Evolutionary conservation across 2,888 invertebrate species (phyloP).

Genomic region (Caenorhabditis wallacei): DNA sequence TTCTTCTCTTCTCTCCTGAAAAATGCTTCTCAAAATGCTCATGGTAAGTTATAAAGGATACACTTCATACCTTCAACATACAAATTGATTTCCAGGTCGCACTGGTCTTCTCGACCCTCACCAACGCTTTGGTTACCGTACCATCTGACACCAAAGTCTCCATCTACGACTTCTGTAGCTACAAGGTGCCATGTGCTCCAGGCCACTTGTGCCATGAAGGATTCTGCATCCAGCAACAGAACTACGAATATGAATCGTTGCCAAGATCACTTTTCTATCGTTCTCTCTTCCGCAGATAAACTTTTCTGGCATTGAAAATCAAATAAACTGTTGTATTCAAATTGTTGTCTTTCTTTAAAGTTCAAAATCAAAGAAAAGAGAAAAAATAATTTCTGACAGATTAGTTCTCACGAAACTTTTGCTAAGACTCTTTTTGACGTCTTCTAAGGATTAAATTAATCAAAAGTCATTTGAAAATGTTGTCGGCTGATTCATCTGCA

Average conservation of each 20-base stretch:
- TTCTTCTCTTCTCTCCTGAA: too few species aligned
- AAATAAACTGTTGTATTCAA: background rate
- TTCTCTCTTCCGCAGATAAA: slow-evolving; percentile 34
- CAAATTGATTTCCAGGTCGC: slow-evolving; percentile 31
- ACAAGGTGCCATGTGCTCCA: slow-evolving; percentile 43
- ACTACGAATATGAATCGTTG: slow-evolving; percentile 8
- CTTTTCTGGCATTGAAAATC: background rate
- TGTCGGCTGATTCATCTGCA: too few species aligned
- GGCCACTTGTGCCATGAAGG: slow-evolving; percentile 48
- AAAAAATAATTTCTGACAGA: too few species aligned
- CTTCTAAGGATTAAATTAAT: too few species aligned
- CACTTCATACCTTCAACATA: too few species aligned
- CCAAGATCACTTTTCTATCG: slow-evolving; percentile 24
- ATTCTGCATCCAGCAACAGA: slow-evolving; percentile 32
- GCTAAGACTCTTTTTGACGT: too few species aligned
- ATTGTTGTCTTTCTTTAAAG: background rate
- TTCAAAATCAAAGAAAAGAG: too few species aligned
- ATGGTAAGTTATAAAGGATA: too few species aligned
- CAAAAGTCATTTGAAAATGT: too few species aligned
- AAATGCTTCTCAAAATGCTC: too few species aligned
- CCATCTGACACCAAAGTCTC: slow-evolving; percentile 47
- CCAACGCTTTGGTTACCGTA: background rate
- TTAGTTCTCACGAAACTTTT: too few species aligned
- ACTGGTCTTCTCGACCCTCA: background rate
- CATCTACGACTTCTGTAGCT: slow-evolving; percentile 46